Percentiles rank a stretch among this genome's conserved stretches.
Conservation (phyloP, 1,140 invertebrate genomes). For the Drosophila littoralis region DNA sequence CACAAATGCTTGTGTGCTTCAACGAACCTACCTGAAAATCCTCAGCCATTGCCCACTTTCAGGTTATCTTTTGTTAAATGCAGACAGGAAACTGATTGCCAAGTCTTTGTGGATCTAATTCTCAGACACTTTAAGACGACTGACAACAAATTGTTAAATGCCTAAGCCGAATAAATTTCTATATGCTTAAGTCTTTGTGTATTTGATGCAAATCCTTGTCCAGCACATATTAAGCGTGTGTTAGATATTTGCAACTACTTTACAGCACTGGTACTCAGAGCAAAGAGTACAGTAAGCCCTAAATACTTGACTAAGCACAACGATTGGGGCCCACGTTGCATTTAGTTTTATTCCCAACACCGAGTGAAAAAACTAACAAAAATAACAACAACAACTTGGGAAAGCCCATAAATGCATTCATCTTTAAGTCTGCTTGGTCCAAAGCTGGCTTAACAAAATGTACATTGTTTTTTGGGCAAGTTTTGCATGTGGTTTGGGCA, state of each 20-base stretch:
- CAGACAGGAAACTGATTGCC: slow-evolving; percentile 22
- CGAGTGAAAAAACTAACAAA: not conserved
- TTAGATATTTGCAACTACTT: slow-evolving; percentile 16
- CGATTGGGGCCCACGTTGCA: slow-evolving; percentile 9
- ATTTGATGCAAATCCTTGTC: slow-evolving; percentile 1
- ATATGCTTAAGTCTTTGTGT: not conserved
- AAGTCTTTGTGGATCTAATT: slow-evolving; percentile 4
- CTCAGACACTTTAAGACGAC: slow-evolving; percentile 25
- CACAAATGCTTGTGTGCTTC: slow-evolving; percentile 28
- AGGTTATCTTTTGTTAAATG: slow-evolving; percentile 22
- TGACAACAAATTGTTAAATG: slow-evolving; percentile 26
- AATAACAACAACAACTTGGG: slow-evolving; percentile 12
- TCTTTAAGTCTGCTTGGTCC: slow-evolving; percentile 31
- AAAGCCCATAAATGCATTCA: slow-evolving; percentile 13
- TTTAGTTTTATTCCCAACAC: not conserved
- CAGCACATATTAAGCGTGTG: not conserved
- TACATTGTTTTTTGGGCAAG: slow-evolving; percentile 34
- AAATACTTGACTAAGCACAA: slow-evolving; percentile 11
- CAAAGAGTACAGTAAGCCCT: slow-evolving; percentile 8
- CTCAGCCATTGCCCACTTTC: slow-evolving; percentile 11
- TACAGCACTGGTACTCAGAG: not conserved
- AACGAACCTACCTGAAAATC: slow-evolving; percentile 26
- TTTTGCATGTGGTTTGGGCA: slow-evolving; percentile 25
- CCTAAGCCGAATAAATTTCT: slow-evolving; percentile 12
- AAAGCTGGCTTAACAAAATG: slow-evolving; percentile 31